Evolutionary conservation across 2,797 vertebrate species (phyloP).

Genomic region (Gila robusta): DNA sequence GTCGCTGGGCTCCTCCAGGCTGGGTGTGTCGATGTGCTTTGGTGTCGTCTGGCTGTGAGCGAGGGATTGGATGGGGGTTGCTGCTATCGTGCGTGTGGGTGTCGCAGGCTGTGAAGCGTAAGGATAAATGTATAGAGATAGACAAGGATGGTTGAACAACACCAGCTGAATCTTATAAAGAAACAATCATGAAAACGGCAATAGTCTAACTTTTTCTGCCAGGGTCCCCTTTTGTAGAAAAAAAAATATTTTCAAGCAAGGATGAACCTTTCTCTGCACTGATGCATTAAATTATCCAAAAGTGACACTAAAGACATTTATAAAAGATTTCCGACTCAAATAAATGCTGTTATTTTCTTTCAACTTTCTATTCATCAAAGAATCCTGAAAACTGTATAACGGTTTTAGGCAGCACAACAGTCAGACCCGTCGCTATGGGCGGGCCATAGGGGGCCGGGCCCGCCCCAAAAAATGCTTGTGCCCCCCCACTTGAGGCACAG

Average conservation of each 20-base stretch:
- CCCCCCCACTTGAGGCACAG: too few relatives aligned
- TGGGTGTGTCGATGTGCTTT: slow-evolving; percentile 96
- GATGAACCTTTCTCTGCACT: too few relatives aligned
- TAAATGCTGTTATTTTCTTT: too few relatives aligned
- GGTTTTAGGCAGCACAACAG: background rate
- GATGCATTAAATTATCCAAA: background rate
- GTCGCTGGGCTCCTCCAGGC: slow-evolving; percentile 98
- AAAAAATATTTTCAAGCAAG: background rate
- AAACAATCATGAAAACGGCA: background rate
- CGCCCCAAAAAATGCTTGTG: too few relatives aligned
- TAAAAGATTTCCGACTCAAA: too few relatives aligned
- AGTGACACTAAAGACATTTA: background rate
- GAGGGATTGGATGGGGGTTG: slow-evolving; percentile 92
- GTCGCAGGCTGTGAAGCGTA: slow-evolving; percentile 89
- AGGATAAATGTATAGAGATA: background rate
- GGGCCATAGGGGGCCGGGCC: too few relatives aligned
- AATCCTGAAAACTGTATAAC: too few relatives aligned
- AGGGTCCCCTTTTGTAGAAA: background rate
- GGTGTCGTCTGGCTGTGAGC: slow-evolving; percentile 96
- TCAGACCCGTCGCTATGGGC: too few relatives aligned
- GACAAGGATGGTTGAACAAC: too few relatives aligned
- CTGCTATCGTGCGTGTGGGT: slow-evolving; percentile 96
- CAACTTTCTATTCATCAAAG: too few relatives aligned
- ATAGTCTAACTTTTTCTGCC: background rate
- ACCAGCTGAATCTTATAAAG: background rate